A percentile compares a stretch with the other conserved stretches of the same genome.
phyloP scores from a whole-genome alignment of 2,888 invertebrate species.

The Brenthis hecate region DNA sequence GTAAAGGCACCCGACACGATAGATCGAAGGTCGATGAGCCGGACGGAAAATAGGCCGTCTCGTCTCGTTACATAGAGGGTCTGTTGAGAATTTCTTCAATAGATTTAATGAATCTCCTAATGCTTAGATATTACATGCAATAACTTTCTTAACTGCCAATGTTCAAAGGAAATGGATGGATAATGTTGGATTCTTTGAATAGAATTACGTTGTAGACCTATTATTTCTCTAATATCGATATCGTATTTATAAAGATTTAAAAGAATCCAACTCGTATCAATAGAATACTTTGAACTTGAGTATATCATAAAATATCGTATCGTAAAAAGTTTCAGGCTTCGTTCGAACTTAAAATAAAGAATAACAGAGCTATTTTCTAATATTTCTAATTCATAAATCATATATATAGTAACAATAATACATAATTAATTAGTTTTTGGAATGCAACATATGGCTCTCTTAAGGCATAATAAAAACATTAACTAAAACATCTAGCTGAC shows the following conservation, averaged over 20 bases:
- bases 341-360: neutral
- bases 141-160: conserved; percentile 41
- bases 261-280: too few species aligned
- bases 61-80: conserved; percentile 58
- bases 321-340: neutral
- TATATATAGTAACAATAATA: neutral
- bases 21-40: conserved; percentile 55
- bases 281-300: too few species aligned
- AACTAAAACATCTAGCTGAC: conserved; percentile 55
- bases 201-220: neutral
- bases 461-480: conserved; percentile 48
- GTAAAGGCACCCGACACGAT: conserved; percentile 60
- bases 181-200: conserved; percentile 20
- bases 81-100: conserved; percentile 41
- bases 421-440: conserved; percentile 4
- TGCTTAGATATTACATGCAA: conserved; percentile 52
- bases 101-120: conserved; percentile 42
- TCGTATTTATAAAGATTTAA: neutral
- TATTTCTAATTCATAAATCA: neutral
- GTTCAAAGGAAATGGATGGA: conserved; percentile 25
- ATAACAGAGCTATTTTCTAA: too few species aligned
- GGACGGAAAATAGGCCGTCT: conserved; percentile 61
- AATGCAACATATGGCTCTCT: conserved; percentile 34
- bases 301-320: neutral
- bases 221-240: conserved; percentile 12